These are phyloP conservation scores for Rhagophthalmus giganteus DNA, from an alignment of 2,888 invertebrate genomes.

Conservation along the genomic window DNA sequence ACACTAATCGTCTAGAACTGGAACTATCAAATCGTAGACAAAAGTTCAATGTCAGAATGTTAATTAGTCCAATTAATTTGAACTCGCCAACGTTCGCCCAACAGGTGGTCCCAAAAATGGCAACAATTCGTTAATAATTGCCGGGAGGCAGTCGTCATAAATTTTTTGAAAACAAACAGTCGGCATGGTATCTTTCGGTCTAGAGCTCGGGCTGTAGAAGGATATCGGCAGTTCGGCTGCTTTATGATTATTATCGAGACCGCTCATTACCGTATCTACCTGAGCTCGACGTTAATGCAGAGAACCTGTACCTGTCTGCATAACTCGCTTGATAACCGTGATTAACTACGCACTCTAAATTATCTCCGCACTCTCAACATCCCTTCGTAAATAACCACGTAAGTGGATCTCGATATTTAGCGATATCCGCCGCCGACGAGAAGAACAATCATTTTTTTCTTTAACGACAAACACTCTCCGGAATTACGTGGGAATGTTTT, in stretches of 20 bases:
- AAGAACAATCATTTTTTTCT: constrained; percentile 8
- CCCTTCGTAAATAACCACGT: constrained; percentile 23
- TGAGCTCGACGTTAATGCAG: constrained; percentile 23
- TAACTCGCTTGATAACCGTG: constrained; percentile 30
- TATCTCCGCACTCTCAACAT: constrained; percentile 24
- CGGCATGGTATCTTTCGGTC: neutral
- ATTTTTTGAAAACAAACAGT: neutral
- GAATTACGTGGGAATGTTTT: neutral
- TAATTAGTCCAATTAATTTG: too few species aligned
- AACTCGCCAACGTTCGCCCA: too few species aligned
- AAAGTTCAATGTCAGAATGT: too few species aligned
- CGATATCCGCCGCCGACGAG: constrained; percentile 20
- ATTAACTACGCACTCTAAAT: constrained; percentile 30
- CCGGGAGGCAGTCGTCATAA: too few species aligned
- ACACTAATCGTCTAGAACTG: too few species aligned
- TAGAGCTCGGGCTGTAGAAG: neutral
- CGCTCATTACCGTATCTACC: constrained; percentile 29
- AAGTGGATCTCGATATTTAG: constrained; percentile 24
- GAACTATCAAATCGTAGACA: too few species aligned
- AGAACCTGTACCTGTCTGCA: constrained; percentile 29
- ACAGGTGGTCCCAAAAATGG: too few species aligned
- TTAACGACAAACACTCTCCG: neutral
- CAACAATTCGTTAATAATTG: too few species aligned
- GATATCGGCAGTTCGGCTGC: constrained; percentile 21
- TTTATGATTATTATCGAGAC: constrained; percentile 28